Percentiles rank a stretch among this genome's conserved stretches.
Evolutionary conservation across 2,113 vertebrate species (phyloP).

Genomic region (Meleagris gallopavo): DNA sequence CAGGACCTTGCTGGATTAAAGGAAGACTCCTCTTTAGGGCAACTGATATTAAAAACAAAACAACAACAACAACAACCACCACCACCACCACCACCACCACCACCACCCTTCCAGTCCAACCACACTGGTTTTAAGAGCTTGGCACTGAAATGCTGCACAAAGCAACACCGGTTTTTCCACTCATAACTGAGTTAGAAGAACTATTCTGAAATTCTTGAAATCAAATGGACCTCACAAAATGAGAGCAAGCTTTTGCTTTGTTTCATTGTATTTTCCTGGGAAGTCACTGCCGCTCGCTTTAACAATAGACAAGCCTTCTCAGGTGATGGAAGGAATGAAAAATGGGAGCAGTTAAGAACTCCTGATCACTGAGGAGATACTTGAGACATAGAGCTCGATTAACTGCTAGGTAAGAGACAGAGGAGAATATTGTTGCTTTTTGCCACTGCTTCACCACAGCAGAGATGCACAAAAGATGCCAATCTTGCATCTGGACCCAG

Average conservation of each 20-base stretch:
- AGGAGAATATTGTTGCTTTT: neutral
- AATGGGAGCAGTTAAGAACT: conserved; percentile 64
- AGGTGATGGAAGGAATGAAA: conserved; percentile 62
- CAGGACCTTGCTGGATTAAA: neutral
- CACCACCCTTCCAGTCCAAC: neutral
- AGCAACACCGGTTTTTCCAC: neutral
- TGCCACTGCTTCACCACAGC: neutral
- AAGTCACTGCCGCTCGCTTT: conserved; percentile 8
- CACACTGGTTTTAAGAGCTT: neutral
- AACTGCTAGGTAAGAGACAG: conserved; percentile 27
- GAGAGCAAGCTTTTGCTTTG: conserved; percentile 6
- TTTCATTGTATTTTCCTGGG: neutral
- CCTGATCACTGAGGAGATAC: conserved; percentile 64
- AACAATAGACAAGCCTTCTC: conserved; percentile 35
- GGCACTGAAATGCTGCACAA: neutral
- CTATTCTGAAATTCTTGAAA: neutral
- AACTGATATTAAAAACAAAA: neutral
- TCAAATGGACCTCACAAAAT: neutral
- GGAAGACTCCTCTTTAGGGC: neutral
- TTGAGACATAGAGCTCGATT: conserved; percentile 51
- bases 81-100: too few species aligned
- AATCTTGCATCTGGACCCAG: conserved; percentile 41
- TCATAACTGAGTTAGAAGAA: conserved; percentile 1
- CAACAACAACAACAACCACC: neutral
- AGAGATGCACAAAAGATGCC: neutral